Base-by-base conservation (phyloP, 2,113 vertebrate genomes). In the Pseudolaguvia tuberculata region DNA sequence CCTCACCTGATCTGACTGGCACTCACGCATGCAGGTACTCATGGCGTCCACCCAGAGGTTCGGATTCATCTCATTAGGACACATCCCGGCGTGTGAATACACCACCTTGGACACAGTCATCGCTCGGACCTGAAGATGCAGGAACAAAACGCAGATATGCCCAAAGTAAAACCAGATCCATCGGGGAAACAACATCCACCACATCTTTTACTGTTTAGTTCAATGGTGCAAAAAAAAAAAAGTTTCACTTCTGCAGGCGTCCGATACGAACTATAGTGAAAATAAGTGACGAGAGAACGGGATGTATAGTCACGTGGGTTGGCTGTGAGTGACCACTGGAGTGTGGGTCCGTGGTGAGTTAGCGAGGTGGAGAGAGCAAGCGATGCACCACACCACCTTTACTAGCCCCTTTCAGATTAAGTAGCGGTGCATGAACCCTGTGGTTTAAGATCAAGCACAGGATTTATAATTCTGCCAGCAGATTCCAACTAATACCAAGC, bases 21-120 rank as follows among this genome's bases (percentile, higher is more conserved):
- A 98, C 85, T 99, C 97, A 3, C 95, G 89, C 89, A 91, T 90
- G 89, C 97, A 99, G 88, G 96, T 98, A 87, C 97, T 99, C 94
- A 98, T 97, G 0, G 97, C 97, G 0, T 99, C 97, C 78, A 99
- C 96, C 97, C 97, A 99, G 83, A 99, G 92, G 87, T 98, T 99
- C 75, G 97, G 97, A 86, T 96, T 99, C 92, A 99, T 94, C 79
- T 99, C 97, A 81, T 99, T 99, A 68, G 97, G 97, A 83, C 97
- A 99, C 84, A 99, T 91, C 83, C 97, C 97, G 0, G 95, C 95
- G 1, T 98, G 96, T 42, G 96, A 97, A 65, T 98, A 99, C 0
- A 94, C 93, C 82, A 97, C 84, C 6, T 95, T 95, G 0, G 95
- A 92, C 29, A 94, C 85, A 0, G 94, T 90, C 87, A 92, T 88